phyloP scores from a whole-genome alignment of 2,113 vertebrate species.

The Australoheros scitulus region DNA sequence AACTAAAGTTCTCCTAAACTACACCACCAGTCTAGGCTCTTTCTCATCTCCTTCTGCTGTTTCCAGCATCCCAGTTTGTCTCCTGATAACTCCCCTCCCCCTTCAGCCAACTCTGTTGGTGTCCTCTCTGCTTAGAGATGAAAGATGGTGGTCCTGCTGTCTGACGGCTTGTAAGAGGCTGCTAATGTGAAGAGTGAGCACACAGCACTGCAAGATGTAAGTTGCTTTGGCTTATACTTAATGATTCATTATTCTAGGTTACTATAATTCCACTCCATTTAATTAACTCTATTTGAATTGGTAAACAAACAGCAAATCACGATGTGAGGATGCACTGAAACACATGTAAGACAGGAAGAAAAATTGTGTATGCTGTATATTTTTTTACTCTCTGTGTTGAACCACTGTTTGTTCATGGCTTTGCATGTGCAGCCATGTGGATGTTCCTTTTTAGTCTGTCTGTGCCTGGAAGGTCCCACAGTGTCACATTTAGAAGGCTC shows the following conservation, averaged over 20 bases:
- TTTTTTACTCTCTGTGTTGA: neutral
- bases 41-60: constrained; percentile 5
- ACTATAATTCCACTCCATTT: constrained; percentile 15
- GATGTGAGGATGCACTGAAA: neutral
- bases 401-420: neutral
- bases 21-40: neutral
- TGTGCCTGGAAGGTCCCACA: constrained; percentile 50
- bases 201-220: constrained; percentile 14
- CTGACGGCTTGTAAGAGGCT: constrained; percentile 40
- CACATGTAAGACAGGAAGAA: neutral
- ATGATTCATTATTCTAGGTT: constrained; percentile 53
- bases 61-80: constrained; percentile 21
- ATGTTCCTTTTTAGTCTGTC: constrained; percentile 38
- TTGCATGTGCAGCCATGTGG: constrained; percentile 44
- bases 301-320: constrained; percentile 26
- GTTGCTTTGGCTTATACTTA: constrained; percentile 8
- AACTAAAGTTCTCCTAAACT: constrained; percentile 13
- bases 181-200: constrained; percentile 46
- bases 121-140: constrained; percentile 52
- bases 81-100: constrained; percentile 13
- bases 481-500: constrained; percentile 56
- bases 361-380: neutral
- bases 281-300: constrained; percentile 41
- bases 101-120: constrained; percentile 40
- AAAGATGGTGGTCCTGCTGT: constrained; percentile 56